These are phyloP conservation scores for Baccha elongata DNA, from an alignment of 2,888 invertebrate species.

Conservation along the genomic window DNA sequence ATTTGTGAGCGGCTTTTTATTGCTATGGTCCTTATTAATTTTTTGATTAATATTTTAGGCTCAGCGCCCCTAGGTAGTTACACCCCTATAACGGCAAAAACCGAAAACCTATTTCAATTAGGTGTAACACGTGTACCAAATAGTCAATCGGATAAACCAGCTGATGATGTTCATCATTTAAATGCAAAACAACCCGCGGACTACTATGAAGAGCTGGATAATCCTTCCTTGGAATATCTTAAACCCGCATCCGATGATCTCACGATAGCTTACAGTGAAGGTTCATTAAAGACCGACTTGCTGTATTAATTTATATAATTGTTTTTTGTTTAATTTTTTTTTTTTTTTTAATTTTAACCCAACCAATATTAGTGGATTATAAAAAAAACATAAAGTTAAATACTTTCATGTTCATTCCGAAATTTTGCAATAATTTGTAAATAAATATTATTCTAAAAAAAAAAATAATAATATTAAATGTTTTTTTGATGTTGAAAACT, in stretches of 20 bases:
- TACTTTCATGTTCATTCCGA: conserved; percentile 42
- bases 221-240: conserved; percentile 75
- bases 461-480: conserved; percentile 4
- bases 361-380: conserved; percentile 1
- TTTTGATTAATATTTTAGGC: conserved; percentile 76
- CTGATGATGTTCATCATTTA: conserved; percentile 19
- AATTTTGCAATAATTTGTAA: conserved; percentile 59
- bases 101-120: conserved; percentile 88
- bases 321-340: conserved; percentile 1
- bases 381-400: conserved; percentile 19
- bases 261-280: conserved; percentile 82
- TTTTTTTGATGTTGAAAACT: conserved; percentile 15
- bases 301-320: conserved; percentile 77
- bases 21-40: conserved; percentile 19
- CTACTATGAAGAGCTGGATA: conserved; percentile 36
- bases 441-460: conserved; percentile 37
- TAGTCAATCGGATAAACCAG: conserved; percentile 40
- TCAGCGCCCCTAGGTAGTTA: conserved; percentile 90
- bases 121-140: conserved; percentile 88
- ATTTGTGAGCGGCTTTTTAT: neutral
- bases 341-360: neutral
- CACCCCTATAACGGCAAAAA: conserved; percentile 90
- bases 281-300: conserved; percentile 82
- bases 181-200: conserved; percentile 25
- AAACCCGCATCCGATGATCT: conserved; percentile 80